Percentiles rank a stretch among this genome's conserved stretches.
Evolutionary conservation across 2,888 invertebrate species (phyloP).

Genomic region (Halictus ligatus): DNA sequence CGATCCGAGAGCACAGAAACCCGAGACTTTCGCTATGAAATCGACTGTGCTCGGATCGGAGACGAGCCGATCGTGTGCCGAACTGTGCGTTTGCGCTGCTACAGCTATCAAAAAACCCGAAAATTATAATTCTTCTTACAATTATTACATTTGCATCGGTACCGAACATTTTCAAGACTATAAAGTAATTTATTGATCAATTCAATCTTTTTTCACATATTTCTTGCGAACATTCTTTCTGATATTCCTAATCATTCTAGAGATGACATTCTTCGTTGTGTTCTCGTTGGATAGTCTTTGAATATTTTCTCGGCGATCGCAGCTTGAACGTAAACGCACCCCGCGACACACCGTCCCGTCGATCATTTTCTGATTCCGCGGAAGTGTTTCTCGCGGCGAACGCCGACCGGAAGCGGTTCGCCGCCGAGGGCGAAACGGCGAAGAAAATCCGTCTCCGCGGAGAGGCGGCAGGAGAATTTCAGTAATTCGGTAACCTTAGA

Average conservation of each 20-base stretch:
- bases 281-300: no score
- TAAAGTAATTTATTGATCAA: not conserved
- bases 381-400: not conserved
- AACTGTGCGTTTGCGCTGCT: not conserved
- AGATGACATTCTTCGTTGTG: not conserved
- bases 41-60: slow-evolving; percentile 2
- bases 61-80: not conserved
- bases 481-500: slow-evolving; percentile 45
- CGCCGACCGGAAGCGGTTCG: not conserved
- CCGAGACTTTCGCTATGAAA: not conserved
- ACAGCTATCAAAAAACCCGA: not conserved
- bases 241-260: no score
- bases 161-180: not conserved
- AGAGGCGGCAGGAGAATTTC: slow-evolving; percentile 1
- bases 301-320: not conserved
- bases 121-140: not conserved
- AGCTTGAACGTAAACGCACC: not conserved
- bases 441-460: no score
- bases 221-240: no score
- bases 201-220: no score
- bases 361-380: not conserved
- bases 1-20: not conserved
- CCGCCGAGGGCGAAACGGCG: no score
- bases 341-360: not conserved
- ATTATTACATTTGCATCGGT: not conserved